phyloP scores from a whole-genome alignment of 2,113 vertebrate genomes.

The Hippocampus comes region DNA sequence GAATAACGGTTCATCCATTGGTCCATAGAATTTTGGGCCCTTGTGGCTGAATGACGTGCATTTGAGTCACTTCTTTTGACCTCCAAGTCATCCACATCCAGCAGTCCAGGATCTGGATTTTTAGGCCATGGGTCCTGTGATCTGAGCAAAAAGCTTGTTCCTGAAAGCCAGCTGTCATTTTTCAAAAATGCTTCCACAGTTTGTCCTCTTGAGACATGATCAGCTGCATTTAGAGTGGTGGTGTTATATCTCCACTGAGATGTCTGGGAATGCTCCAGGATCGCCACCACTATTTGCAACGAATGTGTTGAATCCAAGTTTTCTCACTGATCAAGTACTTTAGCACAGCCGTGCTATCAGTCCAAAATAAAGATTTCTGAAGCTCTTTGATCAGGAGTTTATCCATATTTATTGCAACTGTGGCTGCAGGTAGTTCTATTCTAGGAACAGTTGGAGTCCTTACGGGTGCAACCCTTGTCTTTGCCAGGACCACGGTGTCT shows the following conservation, averaged over 20 bases:
- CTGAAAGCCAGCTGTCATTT: not conserved
- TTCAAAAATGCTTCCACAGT: conserved; percentile 10
- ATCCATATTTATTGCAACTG: conserved; percentile 31
- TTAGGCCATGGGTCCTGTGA: too few relatives aligned
- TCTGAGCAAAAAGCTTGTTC: too few relatives aligned
- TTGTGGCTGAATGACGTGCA: not conserved
- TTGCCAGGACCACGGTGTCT: conserved; percentile 23
- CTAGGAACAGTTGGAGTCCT: conserved; percentile 16
- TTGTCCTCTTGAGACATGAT: conserved; percentile 12
- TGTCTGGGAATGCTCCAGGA: too few relatives aligned
- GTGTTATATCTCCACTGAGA: conserved; percentile 11
- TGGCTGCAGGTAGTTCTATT: conserved; percentile 34
- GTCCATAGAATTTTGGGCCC: not conserved
- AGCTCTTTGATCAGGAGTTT: conserved; percentile 26
- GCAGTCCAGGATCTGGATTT: not conserved
- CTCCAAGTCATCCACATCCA: not conserved
- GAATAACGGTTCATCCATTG: not conserved
- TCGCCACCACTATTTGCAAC: too few relatives aligned
- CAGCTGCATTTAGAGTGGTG: conserved; percentile 4
- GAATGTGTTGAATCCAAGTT: too few relatives aligned
- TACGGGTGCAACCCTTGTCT: conserved; percentile 18
- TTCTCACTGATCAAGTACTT: too few relatives aligned
- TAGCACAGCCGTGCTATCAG: too few relatives aligned
- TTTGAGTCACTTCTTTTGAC: conserved; percentile 7
- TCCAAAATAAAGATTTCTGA: too few relatives aligned